Base-by-base conservation (phyloP, 2,888 invertebrate species). In the Ceratothoa steindachneri region DNA sequence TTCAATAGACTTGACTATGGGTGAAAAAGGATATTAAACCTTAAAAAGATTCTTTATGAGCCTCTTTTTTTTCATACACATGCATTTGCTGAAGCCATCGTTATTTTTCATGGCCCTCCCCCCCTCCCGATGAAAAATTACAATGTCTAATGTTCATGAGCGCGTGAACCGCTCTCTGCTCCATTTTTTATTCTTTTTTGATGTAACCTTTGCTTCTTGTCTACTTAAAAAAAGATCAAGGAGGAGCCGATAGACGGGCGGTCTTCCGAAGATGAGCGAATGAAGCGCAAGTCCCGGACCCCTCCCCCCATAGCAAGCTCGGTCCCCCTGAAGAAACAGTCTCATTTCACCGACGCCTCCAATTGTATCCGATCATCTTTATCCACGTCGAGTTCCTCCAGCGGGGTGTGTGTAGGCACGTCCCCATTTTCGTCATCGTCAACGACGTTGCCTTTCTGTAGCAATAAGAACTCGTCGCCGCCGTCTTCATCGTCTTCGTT, bases 311-410 rank as follows among this genome's bases (percentile, higher is more conserved):
- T 72, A 30, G 19, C 77, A 9, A 55, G 64, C 22, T 52, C 64
- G 27, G 70, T 77, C 55, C 77, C 77, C 52, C 77, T 71, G 12
- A 73, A 74, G 69, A 77, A 77, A 66, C 77, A 77, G 22, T 73
- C 2, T 24, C 22, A 77, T 31, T 72, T 69, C 51, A 30, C 68
- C 7, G 73, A 73, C n/a, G 64, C 22, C 19, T 29, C 15, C 29
- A 30, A 9, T 19, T n/a, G n/a, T n/a, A 29, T 24, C 29, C 71
- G 7, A 22, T 71, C 22, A 55, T 69, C 28, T 64, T 51, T 30
- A 19, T 65, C 30, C n/a, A 22, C 53, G 29, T 60, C 68, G 19
- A 30, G 69, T 51, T 31, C 69, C 24, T 67, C 79, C 15, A 55
- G 19, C n/a, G 3, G 52, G 19, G 52, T 51, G 52, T 2, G 3